A percentile compares a stretch with the other conserved stretches of the same genome.
These are phyloP conservation scores for Labrus mixtus DNA, from an alignment of 2,113 vertebrate genomes.

Conservation along the genomic window DNA sequence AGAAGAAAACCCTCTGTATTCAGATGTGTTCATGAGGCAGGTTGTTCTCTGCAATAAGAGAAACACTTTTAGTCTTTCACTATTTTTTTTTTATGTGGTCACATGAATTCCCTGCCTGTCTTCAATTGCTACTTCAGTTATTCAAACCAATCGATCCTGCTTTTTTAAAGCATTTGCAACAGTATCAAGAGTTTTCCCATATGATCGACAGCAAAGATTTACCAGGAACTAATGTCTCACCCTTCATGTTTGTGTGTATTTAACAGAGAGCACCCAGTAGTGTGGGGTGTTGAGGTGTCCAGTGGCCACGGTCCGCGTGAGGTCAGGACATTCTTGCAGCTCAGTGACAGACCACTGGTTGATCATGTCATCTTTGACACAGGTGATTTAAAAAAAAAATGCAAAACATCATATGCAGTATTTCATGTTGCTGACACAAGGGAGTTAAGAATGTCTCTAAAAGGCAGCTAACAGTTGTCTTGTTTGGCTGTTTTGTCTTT, in stretches of 20 bases:
- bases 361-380: slow-evolving; percentile 83
- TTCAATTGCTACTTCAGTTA: not conserved
- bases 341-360: slow-evolving; percentile 85
- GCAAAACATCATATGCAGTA: not conserved
- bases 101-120: not conserved
- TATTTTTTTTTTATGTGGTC: not conserved
- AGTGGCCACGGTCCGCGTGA: slow-evolving; percentile 88
- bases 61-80: not conserved
- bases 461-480: fast-evolving
- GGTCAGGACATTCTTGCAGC: slow-evolving; percentile 88
- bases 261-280: slow-evolving; percentile 86
- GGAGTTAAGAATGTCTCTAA: no score
- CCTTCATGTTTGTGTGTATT: slow-evolving; percentile 9
- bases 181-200: not conserved
- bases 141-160: not conserved
- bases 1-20: not conserved
- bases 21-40: not conserved
- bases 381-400: slow-evolving; percentile 82
- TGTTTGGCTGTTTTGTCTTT: slow-evolving; percentile 22
- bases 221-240: not conserved
- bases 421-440: no score
- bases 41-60: not conserved
- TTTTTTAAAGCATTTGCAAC: not conserved
- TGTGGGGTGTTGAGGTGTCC: slow-evolving; percentile 90
- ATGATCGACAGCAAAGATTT: not conserved